Percentiles rank a stretch among this genome's conserved stretches.
phyloP scores from a whole-genome alignment of 2,113 vertebrate genomes.

The Urocynchramus pylzowi region DNA sequence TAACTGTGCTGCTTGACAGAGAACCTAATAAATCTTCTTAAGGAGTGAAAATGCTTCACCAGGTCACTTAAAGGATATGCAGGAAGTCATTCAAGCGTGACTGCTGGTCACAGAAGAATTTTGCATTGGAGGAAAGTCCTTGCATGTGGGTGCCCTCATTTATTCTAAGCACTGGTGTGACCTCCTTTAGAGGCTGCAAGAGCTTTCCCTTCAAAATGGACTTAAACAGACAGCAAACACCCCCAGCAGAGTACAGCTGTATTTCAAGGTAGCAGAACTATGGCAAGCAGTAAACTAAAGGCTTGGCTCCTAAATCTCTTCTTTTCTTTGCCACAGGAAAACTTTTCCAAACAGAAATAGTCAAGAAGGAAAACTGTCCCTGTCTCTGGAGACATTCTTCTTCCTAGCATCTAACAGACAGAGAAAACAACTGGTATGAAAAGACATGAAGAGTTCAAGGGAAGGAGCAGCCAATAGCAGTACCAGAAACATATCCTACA shows the following conservation, averaged over 20 bases:
- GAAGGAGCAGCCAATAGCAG: neutral
- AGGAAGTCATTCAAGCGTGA: neutral
- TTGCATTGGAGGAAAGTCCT: neutral
- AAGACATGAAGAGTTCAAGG: neutral
- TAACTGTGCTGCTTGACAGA: neutral
- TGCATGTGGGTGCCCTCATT: neutral
- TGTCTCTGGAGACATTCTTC: neutral
- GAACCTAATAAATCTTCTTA: neutral
- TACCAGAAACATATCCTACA: neutral
- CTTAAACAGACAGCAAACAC: neutral
- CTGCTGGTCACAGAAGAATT: neutral
- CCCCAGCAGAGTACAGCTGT: neutral
- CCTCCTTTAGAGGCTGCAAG: neutral
- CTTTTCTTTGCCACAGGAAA: neutral
- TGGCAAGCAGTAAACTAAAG: neutral
- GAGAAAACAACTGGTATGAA: neutral
- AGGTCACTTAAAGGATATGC: neutral
- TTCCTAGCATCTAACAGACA: neutral
- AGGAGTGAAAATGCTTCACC: neutral
- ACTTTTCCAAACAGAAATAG: neutral
- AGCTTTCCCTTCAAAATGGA: neutral
- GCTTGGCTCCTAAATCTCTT: neutral
- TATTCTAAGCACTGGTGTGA: neutral
- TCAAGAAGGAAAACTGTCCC: neutral
- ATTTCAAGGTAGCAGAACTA: neutral